Conservation (phyloP, 1,140 invertebrate species). For the Eciton burchellii region DNA sequence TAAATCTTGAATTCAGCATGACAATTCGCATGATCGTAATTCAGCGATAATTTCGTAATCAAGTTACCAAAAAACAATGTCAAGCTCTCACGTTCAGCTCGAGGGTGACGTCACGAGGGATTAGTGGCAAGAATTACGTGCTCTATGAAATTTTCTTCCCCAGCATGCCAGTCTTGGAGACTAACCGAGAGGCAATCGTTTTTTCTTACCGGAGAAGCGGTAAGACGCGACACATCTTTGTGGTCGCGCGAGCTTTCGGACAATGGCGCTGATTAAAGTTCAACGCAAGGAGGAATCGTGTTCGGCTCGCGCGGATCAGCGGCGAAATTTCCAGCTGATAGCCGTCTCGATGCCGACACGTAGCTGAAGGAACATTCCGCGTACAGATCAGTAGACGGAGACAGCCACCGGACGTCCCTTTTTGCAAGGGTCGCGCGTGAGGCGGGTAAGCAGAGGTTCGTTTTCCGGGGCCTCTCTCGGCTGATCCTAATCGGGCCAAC, state of each 20-base stretch:
- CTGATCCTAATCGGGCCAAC: constrained; percentile 77
- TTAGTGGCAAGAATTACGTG: background rate
- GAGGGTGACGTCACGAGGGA: too few relatives aligned
- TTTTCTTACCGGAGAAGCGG: too few relatives aligned
- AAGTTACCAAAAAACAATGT: too few relatives aligned
- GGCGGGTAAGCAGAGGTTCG: constrained; percentile 58
- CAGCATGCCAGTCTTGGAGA: background rate
- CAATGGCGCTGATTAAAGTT: constrained; percentile 14
- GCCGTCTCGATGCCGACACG: constrained; percentile 46
- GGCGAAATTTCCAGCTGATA: constrained; percentile 42
- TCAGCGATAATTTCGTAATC: too few relatives aligned
- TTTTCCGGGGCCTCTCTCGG: constrained; percentile 55
- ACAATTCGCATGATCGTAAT: too few relatives aligned
- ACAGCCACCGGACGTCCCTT: constrained; percentile 41
- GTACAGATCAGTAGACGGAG: constrained; percentile 45
- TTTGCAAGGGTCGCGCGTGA: constrained; percentile 68
- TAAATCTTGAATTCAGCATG: too few relatives aligned
- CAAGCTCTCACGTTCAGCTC: too few relatives aligned
- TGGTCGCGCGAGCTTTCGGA: constrained; percentile 17
- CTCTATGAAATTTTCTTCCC: background rate
- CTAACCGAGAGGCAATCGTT: background rate
- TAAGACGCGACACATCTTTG: too few relatives aligned
- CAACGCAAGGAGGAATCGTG: constrained; percentile 33
- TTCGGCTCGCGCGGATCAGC: constrained; percentile 25
- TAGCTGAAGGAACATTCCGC: constrained; percentile 47